phyloP scores from a whole-genome alignment of 2,888 invertebrate genomes.

The Agrilus mali region DNA sequence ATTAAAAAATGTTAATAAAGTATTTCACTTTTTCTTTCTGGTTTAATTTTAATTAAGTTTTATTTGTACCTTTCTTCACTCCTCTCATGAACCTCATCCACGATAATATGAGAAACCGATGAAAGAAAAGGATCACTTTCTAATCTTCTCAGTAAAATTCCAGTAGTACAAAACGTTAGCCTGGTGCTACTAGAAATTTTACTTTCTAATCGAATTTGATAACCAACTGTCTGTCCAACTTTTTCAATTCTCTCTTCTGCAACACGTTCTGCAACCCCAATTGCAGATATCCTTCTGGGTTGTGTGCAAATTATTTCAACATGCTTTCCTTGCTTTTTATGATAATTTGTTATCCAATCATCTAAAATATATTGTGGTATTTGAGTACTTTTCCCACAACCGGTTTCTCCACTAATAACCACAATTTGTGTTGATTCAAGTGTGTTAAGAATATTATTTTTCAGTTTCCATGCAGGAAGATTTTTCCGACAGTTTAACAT shows the following conservation, averaged over 20 bases:
- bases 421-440: conserved; percentile 52
- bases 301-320: conserved; percentile 87
- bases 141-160: conserved; percentile 73
- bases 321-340: conserved; percentile 41
- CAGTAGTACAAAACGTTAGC: conserved; percentile 86
- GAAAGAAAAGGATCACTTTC: conserved; percentile 64
- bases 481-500: conserved; percentile 50
- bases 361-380: conserved; percentile 92
- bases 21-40: too few species aligned
- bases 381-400: conserved; percentile 77
- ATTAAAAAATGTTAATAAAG: too few species aligned
- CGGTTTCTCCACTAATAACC: conserved; percentile 74
- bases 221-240: conserved; percentile 56
- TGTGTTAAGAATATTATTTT: conserved; percentile 52
- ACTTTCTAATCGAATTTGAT: conserved; percentile 67
- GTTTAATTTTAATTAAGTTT: too few species aligned
- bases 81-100: conserved; percentile 90
- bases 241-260: conserved; percentile 74
- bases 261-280: conserved; percentile 85
- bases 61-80: conserved; percentile 58
- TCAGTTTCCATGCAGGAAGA: conserved; percentile 62
- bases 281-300: conserved; percentile 81
- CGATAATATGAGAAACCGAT: conserved; percentile 70
- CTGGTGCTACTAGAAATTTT: conserved; percentile 67
- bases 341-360: conserved; percentile 57